Percentiles rank a stretch among this genome's conserved stretches.
These are phyloP conservation scores for Cremastinae sp. DNA, from an alignment of 2,888 invertebrate genomes.

Conservation along the genomic window DNA sequence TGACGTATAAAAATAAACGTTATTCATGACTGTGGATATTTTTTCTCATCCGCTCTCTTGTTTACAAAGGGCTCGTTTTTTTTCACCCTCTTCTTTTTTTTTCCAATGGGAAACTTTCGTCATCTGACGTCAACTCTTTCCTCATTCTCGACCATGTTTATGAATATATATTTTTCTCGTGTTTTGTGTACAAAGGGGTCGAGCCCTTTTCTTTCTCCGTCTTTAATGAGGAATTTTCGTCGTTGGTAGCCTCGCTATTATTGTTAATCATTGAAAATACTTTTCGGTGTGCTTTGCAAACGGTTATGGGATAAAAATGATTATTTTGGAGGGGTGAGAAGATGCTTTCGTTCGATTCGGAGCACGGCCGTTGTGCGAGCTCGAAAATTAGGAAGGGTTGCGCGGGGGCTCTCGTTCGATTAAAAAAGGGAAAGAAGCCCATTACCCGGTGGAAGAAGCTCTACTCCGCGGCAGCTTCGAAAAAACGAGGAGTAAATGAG, in stretches of 20 bases:
- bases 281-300: too few relatives aligned
- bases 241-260: too few relatives aligned
- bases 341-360: slow-evolving; percentile 65
- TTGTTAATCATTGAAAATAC: too few relatives aligned
- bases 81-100: background rate
- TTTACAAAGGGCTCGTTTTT: background rate
- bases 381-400: slow-evolving; percentile 62
- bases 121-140: too few relatives aligned
- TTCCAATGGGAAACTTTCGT: background rate
- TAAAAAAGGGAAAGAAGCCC: slow-evolving; percentile 50
- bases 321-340: background rate
- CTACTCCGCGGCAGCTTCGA: slow-evolving; percentile 18
- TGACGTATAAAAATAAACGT: slow-evolving; percentile 17
- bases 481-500: slow-evolving; percentile 22
- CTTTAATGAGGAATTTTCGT: too few relatives aligned
- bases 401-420: slow-evolving; percentile 61
- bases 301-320: background rate
- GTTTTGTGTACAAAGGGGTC: too few relatives aligned
- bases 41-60: background rate
- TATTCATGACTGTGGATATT: background rate
- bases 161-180: too few relatives aligned
- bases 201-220: too few relatives aligned
- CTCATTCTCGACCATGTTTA: too few relatives aligned
- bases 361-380: slow-evolving; percentile 61
- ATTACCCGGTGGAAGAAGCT: slow-evolving; percentile 43